Percentiles rank a stretch among this genome's conserved stretches.
phyloP scores from a whole-genome alignment of 2,888 invertebrate species.

The Hirtodrosophila histrioides region DNA sequence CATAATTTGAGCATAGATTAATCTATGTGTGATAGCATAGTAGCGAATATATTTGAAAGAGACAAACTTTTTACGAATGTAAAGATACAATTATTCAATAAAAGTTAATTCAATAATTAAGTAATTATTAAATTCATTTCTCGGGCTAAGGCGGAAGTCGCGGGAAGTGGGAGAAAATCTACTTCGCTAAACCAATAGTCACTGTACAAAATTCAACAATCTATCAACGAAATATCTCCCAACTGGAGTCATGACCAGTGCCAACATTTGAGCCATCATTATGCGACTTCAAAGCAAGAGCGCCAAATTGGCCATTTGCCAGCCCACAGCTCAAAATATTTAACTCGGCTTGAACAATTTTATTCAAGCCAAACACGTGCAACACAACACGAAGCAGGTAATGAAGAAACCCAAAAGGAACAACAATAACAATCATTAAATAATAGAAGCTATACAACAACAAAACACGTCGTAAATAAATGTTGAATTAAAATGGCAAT shows the following conservation, averaged over 20 bases:
- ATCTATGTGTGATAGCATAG: too few relatives aligned
- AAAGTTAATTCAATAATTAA: conserved; percentile 17
- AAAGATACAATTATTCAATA: too few relatives aligned
- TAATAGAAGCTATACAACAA: conserved; percentile 42
- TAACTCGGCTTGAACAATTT: conserved; percentile 34
- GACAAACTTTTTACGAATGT: too few relatives aligned
- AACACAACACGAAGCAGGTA: conserved; percentile 42
- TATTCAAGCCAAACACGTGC: conserved; percentile 67
- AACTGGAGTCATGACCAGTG: neutral
- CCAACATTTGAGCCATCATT: conserved; percentile 21
- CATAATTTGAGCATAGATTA: too few relatives aligned
- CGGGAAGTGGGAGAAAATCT: conserved; percentile 3
- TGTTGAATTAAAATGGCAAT: conserved; percentile 49
- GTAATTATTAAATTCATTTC: conserved; percentile 17
- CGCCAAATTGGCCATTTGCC: conserved; percentile 41
- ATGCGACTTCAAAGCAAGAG: conserved; percentile 41
- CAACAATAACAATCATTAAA: conserved; percentile 61
- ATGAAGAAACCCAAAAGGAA: conserved; percentile 36
- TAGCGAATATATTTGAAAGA: too few relatives aligned
- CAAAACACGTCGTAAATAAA: conserved; percentile 52
- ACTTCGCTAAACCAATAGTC: neutral
- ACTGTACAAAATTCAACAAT: conserved; percentile 5
- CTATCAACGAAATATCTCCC: neutral
- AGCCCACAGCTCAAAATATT: conserved; percentile 42
- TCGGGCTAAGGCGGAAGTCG: conserved; percentile 3